A percentile compares a stretch with the other conserved stretches of the same genome.
Evolutionary conservation across 2,113 vertebrate genomes (phyloP).

Genomic region (Pollachius pollachius): DNA sequence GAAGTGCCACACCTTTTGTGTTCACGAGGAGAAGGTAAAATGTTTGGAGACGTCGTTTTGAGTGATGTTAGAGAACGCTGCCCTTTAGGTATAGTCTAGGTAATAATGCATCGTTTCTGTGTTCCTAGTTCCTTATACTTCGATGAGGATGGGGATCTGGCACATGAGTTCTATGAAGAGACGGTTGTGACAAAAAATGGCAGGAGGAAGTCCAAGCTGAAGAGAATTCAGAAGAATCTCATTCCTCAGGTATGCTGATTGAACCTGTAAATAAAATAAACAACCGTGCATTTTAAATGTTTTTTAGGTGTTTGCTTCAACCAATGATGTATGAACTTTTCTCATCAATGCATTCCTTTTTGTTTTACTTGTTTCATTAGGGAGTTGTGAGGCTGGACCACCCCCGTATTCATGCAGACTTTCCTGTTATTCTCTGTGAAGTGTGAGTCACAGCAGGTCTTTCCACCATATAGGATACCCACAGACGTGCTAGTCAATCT

Average conservation of each 20-base stretch:
- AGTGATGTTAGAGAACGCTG: not conserved
- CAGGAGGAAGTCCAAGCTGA: conserved; percentile 93
- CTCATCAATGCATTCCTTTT: not conserved
- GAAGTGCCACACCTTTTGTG: conserved; percentile 84
- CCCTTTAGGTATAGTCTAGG: not conserved
- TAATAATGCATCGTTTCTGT: conserved; percentile 15
- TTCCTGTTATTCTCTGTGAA: conserved; percentile 95
- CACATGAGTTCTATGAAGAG: conserved; percentile 98
- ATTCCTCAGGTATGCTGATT: conserved; percentile 89
- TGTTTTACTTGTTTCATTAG: conserved; percentile 61
- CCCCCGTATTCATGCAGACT: conserved; percentile 94
- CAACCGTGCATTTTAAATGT: not conserved
- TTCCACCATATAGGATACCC: conserved; percentile 21
- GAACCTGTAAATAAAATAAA: not conserved
- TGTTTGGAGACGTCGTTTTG: not conserved
- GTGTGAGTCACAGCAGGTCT: conserved; percentile 68
- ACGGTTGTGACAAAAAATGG: conserved; percentile 96
- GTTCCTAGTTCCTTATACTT: conserved; percentile 90
- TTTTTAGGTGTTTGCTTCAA: not conserved
- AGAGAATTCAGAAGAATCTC: conserved; percentile 93
- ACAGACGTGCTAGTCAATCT: conserved; percentile 8
- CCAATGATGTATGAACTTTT: not conserved
- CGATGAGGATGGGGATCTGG: conserved; percentile 95
- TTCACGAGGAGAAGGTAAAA: conserved; percentile 86
- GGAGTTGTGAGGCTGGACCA: conserved; percentile 91